Evolutionary conservation across 2,797 vertebrate genomes (phyloP), one percentile per base, ranked within the genome.

Genomic region (Lophius americanus): DNA sequence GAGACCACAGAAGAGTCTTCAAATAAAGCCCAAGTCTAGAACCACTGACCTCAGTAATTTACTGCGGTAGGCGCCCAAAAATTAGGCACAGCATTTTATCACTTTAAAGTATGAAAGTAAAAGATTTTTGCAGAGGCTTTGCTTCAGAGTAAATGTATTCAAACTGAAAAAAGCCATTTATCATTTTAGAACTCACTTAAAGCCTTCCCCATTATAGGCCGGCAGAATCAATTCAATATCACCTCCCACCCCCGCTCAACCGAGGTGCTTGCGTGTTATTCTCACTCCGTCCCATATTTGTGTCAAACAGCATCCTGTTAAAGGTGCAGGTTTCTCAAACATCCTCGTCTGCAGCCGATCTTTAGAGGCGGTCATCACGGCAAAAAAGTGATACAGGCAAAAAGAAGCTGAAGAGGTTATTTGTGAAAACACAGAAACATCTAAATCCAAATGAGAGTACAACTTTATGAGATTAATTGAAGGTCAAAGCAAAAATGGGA

Each of bases 101-200:
- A 59, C 46, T 55, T 65, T 23, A 44, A 77, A 42, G 46, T 54
- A 43, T 76, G 41, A 64, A 65, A 62, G 49, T 67, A 43, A 64
- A 76, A 13, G 50, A 50, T 6, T 12, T 36, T 49, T 65, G 50
- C 65, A 73, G 41, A 79, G 52, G 56, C 49, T 64, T 60, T 58
- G 14, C 46, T 32, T 49, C 38, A 49, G 36, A 42, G 14, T 70
- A 60, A 72, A 64, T 77, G 60, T 55, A 57, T 58, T 78, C 14
- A 68, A 73, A 76, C n/a, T 71, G 55, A 76, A 67, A 78, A 63
- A 50, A 42, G 23, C 23, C 70, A 42, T 73, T 68, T 61, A 70
- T 59, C 43, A 52, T 69, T 61, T 68, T 61, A 60, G 8, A 66
- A 48, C 38, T 66, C 57, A 37, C 32, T 68, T 58, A 81, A 83